Percentiles rank a stretch among this genome's conserved stretches.
phyloP scores from a whole-genome alignment of 2,888 invertebrate genomes.

The Rhagonycha fulva region DNA sequence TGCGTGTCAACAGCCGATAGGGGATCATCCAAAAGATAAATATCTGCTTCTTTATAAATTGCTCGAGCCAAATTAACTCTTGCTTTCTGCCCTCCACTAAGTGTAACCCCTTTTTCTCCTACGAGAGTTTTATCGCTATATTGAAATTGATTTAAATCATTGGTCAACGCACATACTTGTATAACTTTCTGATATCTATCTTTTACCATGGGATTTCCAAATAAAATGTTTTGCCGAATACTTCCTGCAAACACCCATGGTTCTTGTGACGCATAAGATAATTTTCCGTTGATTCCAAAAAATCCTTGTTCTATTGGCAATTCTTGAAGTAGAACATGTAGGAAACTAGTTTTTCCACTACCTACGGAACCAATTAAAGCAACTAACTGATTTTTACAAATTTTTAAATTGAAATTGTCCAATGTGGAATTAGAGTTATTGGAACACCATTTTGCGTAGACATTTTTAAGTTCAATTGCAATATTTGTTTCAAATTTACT shows the following conservation, averaged over 20 bases:
- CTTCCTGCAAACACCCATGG: conserved; percentile 65
- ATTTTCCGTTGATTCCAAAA: conserved; percentile 62
- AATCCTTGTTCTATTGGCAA: conserved; percentile 64
- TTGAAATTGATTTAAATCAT: conserved; percentile 72
- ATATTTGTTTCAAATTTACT: neutral
- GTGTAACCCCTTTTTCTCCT: conserved; percentile 72
- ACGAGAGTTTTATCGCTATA: conserved; percentile 78
- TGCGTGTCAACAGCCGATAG: conserved; percentile 86
- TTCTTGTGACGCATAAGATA: conserved; percentile 67
- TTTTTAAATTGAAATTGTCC: conserved; percentile 37
- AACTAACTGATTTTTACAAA: conserved; percentile 46
- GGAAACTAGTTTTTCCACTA: conserved; percentile 67
- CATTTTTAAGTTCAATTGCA: conserved; percentile 55
- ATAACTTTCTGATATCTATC: conserved; percentile 65
- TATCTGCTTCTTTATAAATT: conserved; percentile 78
- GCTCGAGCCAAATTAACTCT: conserved; percentile 83
- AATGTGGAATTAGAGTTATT: conserved; percentile 34
- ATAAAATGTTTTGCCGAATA: conserved; percentile 78
- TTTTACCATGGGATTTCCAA: conserved; percentile 67
- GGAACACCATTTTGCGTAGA: neutral
- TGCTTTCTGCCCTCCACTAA: conserved; percentile 81
- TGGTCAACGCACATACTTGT: conserved; percentile 63
- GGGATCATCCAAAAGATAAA: conserved; percentile 86
- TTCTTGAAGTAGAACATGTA: conserved; percentile 73
- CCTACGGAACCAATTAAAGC: conserved; percentile 69